Evolutionary conservation across 2,113 vertebrate species (phyloP).

Genomic region (Nettapus auritus): DNA sequence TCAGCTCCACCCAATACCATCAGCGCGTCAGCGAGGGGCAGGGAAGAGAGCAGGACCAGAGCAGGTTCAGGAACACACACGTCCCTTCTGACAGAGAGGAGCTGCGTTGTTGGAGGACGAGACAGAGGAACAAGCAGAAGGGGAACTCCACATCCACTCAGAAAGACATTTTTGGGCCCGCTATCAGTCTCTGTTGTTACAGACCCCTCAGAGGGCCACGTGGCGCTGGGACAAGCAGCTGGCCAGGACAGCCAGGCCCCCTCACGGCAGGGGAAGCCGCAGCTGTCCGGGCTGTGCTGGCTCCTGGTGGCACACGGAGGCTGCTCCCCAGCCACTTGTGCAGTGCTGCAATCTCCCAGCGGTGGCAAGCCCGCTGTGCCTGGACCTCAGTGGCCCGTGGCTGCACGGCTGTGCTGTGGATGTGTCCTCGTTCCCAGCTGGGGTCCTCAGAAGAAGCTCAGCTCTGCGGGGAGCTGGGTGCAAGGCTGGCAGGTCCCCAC

Average conservation of each 20-base stretch:
- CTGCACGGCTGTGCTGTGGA: background rate
- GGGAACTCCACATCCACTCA: background rate
- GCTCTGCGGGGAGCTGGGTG: fast-evolving
- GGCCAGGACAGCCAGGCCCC: background rate
- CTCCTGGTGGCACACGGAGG: too few species aligned
- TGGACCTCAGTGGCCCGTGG: too few species aligned
- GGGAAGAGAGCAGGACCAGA: too few species aligned
- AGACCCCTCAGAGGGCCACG: too few species aligned
- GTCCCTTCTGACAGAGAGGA: background rate
- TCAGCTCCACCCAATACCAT: background rate
- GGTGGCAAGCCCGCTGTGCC: too few species aligned
- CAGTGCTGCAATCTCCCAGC: too few species aligned
- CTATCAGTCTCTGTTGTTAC: background rate
- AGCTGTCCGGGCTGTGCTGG: background rate
- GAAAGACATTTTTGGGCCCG: background rate
- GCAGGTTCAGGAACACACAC: background rate
- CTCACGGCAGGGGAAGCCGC: background rate
- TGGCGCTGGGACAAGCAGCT: background rate
- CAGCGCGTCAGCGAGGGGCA: background rate
- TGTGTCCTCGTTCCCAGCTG: background rate
- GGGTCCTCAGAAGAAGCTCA: background rate
- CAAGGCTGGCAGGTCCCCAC: fast-evolving
- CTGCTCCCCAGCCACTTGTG: too few species aligned
- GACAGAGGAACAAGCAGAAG: background rate
- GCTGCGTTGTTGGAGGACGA: background rate